These are phyloP conservation scores for Crenichthys baileyi DNA, from an alignment of 2,797 vertebrate genomes.

Conservation along the genomic window DNA sequence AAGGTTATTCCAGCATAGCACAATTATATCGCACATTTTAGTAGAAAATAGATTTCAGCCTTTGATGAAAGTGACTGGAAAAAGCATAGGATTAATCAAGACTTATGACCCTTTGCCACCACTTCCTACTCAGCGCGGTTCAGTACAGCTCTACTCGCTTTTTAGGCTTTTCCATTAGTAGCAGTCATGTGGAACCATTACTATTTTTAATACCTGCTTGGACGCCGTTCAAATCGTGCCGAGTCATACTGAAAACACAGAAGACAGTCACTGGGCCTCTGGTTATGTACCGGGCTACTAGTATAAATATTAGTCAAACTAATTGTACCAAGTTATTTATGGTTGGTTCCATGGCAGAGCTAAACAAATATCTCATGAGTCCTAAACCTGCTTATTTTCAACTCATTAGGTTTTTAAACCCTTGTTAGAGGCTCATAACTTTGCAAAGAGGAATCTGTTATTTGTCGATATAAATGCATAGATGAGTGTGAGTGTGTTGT, in stretches of 20 bases:
- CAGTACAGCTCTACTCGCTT: too few species aligned
- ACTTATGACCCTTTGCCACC: too few species aligned
- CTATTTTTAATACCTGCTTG: too few species aligned
- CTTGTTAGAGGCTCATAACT: conserved; percentile 64
- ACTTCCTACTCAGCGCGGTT: too few species aligned
- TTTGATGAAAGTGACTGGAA: not conserved
- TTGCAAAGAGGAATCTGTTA: conserved; percentile 8
- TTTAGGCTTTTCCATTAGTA: too few species aligned
- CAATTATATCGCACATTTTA: not conserved
- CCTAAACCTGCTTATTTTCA: conserved; percentile 53
- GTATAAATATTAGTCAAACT: conserved; percentile 22
- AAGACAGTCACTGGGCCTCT: too few species aligned
- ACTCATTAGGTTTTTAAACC: conserved; percentile 24
- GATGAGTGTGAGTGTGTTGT: conserved; percentile 43
- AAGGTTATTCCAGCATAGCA: not conserved
- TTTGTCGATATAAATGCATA: conserved; percentile 53
- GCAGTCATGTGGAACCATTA: too few species aligned
- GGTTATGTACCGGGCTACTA: not conserved
- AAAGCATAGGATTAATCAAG: not conserved
- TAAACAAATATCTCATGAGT: conserved; percentile 36
- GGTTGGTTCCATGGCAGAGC: conserved; percentile 33
- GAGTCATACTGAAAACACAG: too few species aligned
- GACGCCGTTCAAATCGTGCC: too few species aligned
- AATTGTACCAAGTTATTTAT: conserved; percentile 19
- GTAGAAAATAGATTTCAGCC: not conserved